Evolutionary conservation across 1,140 invertebrate species (phyloP).

Genomic region (Sogatella furcifera): DNA sequence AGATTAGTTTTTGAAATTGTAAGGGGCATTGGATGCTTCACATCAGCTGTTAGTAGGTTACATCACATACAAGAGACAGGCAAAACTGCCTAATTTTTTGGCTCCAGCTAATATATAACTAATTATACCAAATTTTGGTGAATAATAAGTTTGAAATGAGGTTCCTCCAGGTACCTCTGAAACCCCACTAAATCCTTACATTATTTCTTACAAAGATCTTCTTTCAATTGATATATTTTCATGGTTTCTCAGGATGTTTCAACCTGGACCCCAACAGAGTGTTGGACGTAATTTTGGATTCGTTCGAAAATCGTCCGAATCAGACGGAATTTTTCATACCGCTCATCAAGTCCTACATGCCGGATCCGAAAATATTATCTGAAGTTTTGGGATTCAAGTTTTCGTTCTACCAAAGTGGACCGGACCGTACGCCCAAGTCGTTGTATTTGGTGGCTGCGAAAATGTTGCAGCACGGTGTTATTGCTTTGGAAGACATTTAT

Average conservation of each 20-base stretch:
- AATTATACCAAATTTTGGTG: no score
- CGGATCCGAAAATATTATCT: conserved; percentile 71
- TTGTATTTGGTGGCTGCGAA: conserved; percentile 83
- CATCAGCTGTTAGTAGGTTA: no score
- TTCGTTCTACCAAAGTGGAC: conserved; percentile 36
- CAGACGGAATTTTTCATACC: conserved; percentile 66
- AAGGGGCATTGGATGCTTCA: no score
- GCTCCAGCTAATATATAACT: no score
- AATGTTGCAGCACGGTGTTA: conserved; percentile 76
- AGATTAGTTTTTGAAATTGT: no score
- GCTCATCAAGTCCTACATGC: conserved; percentile 75
- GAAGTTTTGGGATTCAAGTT: conserved; percentile 95
- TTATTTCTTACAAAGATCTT: no score
- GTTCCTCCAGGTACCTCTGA: no score
- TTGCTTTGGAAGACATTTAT: conserved; percentile 81
- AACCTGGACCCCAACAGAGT: conserved; percentile 98
- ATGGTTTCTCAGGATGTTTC: conserved; percentile 87
- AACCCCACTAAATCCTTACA: no score
- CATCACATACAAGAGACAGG: no score
- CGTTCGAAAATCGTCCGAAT: conserved; percentile 82
- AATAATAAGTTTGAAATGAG: no score
- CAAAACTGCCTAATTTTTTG: no score
- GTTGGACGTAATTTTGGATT: conserved; percentile 91
- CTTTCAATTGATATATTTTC: no score
- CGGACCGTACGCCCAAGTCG: conserved; percentile 60